Percentiles rank a stretch among this genome's conserved stretches.
Evolutionary conservation across 1,140 invertebrate genomes (phyloP).

Genomic region (Nixonia krombeini): DNA sequence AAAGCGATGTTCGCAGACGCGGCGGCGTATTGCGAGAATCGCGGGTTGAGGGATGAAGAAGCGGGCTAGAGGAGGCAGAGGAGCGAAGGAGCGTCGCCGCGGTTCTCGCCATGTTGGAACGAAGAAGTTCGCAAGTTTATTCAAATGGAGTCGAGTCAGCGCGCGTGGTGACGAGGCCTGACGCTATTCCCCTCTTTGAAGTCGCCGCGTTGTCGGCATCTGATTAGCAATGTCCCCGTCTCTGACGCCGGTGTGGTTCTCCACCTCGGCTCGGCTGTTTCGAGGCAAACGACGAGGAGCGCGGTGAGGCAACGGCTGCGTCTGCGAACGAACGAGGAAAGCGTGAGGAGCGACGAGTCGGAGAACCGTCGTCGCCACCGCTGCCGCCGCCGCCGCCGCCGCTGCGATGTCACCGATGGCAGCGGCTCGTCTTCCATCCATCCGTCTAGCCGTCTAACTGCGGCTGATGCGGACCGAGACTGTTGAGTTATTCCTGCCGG

Average conservation of each 20-base stretch:
- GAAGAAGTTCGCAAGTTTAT: slow-evolving; percentile 23
- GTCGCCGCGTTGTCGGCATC: slow-evolving; percentile 69
- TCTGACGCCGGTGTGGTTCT: slow-evolving; percentile 26
- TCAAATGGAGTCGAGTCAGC: slow-evolving; percentile 36
- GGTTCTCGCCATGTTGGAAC: slow-evolving; percentile 6
- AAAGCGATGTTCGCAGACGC: too few relatives aligned
- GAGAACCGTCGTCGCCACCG: too few relatives aligned
- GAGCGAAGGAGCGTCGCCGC: slow-evolving; percentile 22
- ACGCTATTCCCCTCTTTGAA: slow-evolving; percentile 66
- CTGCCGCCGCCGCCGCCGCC: too few relatives aligned
- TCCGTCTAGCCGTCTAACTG: slow-evolving; percentile 60
- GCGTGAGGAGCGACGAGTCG: too few relatives aligned
- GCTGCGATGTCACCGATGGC: slow-evolving; percentile 54
- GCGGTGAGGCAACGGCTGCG: slow-evolving; percentile 14
- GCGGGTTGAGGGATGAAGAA: slow-evolving; percentile 11
- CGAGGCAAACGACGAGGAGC: slow-evolving; percentile 15
- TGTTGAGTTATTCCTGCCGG: slow-evolving; percentile 63
- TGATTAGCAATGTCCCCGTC: slow-evolving; percentile 70
- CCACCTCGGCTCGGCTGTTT: slow-evolving; percentile 34
- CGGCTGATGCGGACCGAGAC: slow-evolving; percentile 6
- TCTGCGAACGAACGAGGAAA: too few relatives aligned
- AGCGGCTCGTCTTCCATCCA: slow-evolving; percentile 58
- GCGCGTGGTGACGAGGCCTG: slow-evolving; percentile 62
- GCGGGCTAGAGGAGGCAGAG: too few relatives aligned
- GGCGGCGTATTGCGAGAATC: too few relatives aligned